Conservation (phyloP, 1,140 invertebrate genomes). For the Triops longicaudatus region DNA sequence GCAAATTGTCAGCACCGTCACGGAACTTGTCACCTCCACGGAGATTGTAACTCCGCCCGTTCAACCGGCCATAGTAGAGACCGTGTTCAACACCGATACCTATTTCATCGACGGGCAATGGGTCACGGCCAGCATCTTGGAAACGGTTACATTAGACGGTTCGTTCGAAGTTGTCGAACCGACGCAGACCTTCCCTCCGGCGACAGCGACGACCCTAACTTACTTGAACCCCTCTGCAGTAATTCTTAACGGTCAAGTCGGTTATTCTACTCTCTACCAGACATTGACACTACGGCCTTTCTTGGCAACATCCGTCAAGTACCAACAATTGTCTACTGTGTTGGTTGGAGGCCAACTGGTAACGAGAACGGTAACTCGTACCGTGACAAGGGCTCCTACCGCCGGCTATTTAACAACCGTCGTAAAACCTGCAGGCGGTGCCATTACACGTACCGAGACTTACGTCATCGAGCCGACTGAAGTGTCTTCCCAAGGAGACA, state of each 20-base stretch:
- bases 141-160: neutral
- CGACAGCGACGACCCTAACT: neutral
- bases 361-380: neutral
- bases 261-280: neutral
- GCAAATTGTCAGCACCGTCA: neutral
- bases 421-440: neutral
- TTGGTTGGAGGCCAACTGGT: neutral
- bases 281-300: neutral
- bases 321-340: neutral
- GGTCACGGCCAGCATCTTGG: neutral
- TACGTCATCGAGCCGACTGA: slow-evolving; percentile 1
- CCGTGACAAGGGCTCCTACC: neutral
- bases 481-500: neutral
- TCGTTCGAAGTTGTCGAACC: neutral
- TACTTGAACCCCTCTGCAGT: neutral
- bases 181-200: neutral
- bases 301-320: neutral
- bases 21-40: neutral
- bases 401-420: neutral
- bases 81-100: neutral
- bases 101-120: neutral
- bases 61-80: neutral
- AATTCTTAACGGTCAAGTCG: neutral
- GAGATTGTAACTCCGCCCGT: neutral
- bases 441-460: neutral